A percentile compares a stretch with the other conserved stretches of the same genome.
Evolutionary conservation across 2,797 vertebrate species (phyloP).

Genomic region (Apogon talboti): DNA sequence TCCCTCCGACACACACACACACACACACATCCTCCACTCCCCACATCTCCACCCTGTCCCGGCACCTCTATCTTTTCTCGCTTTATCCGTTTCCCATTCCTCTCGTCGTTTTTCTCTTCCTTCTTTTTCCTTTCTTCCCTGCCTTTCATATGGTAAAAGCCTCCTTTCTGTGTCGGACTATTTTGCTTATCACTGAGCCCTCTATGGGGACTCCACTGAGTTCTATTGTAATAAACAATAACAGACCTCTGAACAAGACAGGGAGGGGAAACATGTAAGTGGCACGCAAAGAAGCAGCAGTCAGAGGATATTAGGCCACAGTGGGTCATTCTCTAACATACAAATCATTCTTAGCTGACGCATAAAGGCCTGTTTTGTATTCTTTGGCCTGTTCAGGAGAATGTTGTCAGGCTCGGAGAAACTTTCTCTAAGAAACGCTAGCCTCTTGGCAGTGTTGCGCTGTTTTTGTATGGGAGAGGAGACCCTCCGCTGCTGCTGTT

Average conservation of each 20-base stretch:
- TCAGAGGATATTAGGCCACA: slow-evolving; percentile 57
- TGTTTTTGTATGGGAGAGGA: slow-evolving; percentile 47
- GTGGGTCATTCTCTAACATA: slow-evolving; percentile 47
- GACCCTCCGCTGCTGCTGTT: slow-evolving; percentile 49
- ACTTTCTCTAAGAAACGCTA: slow-evolving; percentile 18
- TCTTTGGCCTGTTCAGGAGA: slow-evolving; percentile 4
- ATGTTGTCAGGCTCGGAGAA: slow-evolving; percentile 14
- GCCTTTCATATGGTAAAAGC: slow-evolving; percentile 76
- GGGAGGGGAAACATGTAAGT: slow-evolving; percentile 67
- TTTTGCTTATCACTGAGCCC: slow-evolving; percentile 69
- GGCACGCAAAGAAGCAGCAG: slow-evolving; percentile 52
- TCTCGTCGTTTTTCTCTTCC: slow-evolving; percentile 17
- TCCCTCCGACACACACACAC: slow-evolving; percentile 18
- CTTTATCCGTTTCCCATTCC: slow-evolving; percentile 51
- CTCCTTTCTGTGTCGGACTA: slow-evolving; percentile 61
- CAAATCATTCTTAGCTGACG: slow-evolving; percentile 26
- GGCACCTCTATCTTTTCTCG: slow-evolving; percentile 58
- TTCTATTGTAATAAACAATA: slow-evolving; percentile 74
- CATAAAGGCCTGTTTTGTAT: background rate
- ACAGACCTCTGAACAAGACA: slow-evolving; percentile 63
- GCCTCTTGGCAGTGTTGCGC: slow-evolving; percentile 28
- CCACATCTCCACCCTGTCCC: slow-evolving; percentile 25
- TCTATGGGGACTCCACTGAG: slow-evolving; percentile 59
- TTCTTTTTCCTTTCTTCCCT: slow-evolving; percentile 36
- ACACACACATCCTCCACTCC: slow-evolving; percentile 30